Conservation (phyloP, 2,113 vertebrate species). For the Psammodynastes pulverulentus region DNA sequence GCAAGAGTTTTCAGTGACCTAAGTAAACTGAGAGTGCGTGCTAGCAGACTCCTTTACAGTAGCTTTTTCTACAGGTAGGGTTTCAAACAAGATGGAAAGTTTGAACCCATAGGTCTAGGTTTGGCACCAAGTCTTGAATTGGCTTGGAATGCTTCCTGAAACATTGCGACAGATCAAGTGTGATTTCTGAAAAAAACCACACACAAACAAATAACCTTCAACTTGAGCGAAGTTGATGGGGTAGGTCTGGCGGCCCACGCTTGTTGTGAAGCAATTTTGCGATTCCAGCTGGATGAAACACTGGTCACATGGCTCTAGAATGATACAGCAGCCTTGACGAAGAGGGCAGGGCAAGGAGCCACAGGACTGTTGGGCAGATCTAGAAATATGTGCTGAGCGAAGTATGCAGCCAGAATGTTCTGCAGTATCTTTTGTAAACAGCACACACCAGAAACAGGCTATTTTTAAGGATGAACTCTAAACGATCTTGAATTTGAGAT, state of each 20-base stretch:
- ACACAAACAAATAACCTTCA: neutral
- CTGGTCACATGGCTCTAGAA: neutral
- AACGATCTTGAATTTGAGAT: constrained; percentile 8
- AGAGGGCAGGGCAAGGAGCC: neutral
- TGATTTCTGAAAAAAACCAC: neutral
- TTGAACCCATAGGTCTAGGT: neutral
- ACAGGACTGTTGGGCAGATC: neutral
- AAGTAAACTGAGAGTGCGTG: neutral
- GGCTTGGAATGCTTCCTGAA: neutral
- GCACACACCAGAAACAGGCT: neutral
- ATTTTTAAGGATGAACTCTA: constrained; percentile 34
- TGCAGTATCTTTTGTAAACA: neutral
- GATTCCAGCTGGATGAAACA: constrained; percentile 1
- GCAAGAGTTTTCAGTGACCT: neutral
- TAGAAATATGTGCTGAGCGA: constrained; percentile 5
- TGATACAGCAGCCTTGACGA: neutral
- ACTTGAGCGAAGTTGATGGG: neutral
- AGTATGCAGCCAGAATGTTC: constrained; percentile 7
- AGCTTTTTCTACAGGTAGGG: neutral
- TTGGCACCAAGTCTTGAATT: neutral
- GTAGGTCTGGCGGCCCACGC: neutral
- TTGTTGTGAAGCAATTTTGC: neutral
- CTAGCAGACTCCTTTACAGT: neutral
- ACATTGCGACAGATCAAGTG: neutral
- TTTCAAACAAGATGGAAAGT: neutral